Conservation (phyloP, 2,797 vertebrate genomes). For the Microctenopoma steveboyesi region DNA sequence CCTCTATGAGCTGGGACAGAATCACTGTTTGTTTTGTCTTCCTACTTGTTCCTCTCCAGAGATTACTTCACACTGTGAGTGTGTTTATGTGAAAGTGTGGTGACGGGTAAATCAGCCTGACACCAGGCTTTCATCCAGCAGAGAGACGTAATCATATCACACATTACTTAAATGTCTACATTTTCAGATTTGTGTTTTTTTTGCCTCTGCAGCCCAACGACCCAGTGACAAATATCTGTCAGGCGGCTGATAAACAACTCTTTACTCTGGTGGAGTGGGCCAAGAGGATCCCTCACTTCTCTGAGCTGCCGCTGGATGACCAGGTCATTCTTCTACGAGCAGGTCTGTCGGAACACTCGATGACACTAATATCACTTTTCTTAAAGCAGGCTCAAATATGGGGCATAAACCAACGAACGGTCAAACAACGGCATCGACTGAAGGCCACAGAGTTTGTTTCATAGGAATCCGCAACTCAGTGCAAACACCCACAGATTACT, state of each 20-base stretch:
- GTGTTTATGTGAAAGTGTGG: neutral
- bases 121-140: conserved; percentile 30
- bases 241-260: conserved; percentile 96
- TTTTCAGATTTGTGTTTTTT: conserved; percentile 18
- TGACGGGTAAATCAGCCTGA: conserved; percentile 30
- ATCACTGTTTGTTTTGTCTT: conserved; percentile 80
- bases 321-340: conserved; percentile 97
- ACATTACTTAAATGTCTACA: conserved; percentile 9
- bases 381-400: no score
- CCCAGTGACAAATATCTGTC: conserved; percentile 97
- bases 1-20: conserved; percentile 73
- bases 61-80: conserved; percentile 61
- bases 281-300: conserved; percentile 97
- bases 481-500: no score
- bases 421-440: no score
- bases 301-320: conserved; percentile 92
- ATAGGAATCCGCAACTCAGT: no score
- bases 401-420: no score
- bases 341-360: conserved; percentile 78
- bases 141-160: conserved; percentile 30
- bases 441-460: no score
- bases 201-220: conserved; percentile 87
- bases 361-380: neutral
- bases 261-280: conserved; percentile 98
- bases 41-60: conserved; percentile 62